Evolutionary conservation across 2,797 vertebrate species (phyloP).

Genomic region (Limosa lapponica): DNA sequence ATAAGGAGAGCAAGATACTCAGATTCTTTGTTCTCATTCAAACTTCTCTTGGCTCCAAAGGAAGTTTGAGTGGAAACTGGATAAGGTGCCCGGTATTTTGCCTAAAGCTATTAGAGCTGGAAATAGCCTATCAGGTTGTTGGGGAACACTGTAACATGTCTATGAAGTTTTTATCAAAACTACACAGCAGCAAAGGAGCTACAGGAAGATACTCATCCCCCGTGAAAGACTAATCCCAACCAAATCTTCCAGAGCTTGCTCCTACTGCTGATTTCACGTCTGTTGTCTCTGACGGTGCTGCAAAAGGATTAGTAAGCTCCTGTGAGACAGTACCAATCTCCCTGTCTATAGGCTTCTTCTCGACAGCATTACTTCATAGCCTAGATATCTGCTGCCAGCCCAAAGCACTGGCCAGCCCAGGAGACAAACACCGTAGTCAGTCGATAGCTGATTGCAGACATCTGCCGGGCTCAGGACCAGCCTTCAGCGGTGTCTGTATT

Average conservation of each 20-base stretch:
- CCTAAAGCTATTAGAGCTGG: neutral
- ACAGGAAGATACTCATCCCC: neutral
- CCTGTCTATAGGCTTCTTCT: neutral
- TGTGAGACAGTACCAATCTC: constrained; percentile 10
- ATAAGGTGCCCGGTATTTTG: constrained; percentile 12
- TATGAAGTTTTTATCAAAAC: constrained; percentile 10
- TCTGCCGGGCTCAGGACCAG: constrained; percentile 23
- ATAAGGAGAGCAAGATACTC: neutral
- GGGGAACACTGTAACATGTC: neutral
- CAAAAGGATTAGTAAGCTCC: constrained; percentile 21
- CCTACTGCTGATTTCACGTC: constrained; percentile 8
- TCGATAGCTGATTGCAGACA: constrained; percentile 39
- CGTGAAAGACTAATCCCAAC: neutral
- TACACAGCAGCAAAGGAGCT: neutral
- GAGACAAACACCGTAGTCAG: neutral
- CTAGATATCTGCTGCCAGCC: constrained; percentile 18
- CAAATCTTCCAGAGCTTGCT: constrained; percentile 6
- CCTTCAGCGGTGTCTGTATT: constrained; percentile 39
- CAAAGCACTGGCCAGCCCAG: neutral
- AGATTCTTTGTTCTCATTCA: constrained; percentile 3
- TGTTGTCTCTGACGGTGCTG: neutral
- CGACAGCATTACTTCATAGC: constrained; percentile 48
- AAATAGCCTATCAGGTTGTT: neutral
- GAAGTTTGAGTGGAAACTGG: constrained; percentile 18
- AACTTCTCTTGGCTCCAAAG: neutral